Conservation (phyloP, 2,888 invertebrate species). For the Mimachlamys varia region DNA sequence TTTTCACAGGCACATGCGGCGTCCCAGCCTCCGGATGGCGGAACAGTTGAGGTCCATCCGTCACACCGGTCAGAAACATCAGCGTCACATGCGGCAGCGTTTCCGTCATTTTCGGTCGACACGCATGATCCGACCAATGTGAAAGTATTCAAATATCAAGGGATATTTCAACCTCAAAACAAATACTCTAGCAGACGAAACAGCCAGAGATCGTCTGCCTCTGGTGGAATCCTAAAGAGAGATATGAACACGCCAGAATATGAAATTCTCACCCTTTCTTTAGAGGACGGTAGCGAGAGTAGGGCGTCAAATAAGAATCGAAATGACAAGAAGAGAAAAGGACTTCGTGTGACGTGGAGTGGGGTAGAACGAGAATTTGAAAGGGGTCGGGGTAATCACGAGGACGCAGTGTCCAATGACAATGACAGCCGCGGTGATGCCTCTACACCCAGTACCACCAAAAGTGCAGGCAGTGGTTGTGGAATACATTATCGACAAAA, state of each 20-base stretch:
- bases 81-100: constrained; percentile 30
- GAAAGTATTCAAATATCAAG: constrained; percentile 64
- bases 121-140: constrained; percentile 64
- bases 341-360: constrained; percentile 65
- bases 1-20: constrained; percentile 31
- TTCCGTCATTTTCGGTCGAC: constrained; percentile 55
- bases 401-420: constrained; percentile 48
- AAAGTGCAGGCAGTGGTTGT: constrained; percentile 56
- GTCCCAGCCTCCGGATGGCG: not conserved
- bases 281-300: constrained; percentile 42
- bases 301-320: constrained; percentile 34
- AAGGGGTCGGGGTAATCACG: constrained; percentile 48
- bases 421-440: constrained; percentile 42
- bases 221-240: constrained; percentile 52
- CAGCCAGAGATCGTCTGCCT: constrained; percentile 48
- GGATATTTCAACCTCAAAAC: constrained; percentile 63
- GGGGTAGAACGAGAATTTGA: constrained; percentile 50
- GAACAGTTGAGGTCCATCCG: not conserved
- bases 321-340: constrained; percentile 59
- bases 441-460: constrained; percentile 43
- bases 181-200: constrained; percentile 58
- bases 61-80: constrained; percentile 28
- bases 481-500: constrained; percentile 45
- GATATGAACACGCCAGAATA: constrained; percentile 49
- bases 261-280: constrained; percentile 47